Base-by-base conservation (phyloP, 1,140 invertebrate genomes). In the Diachasmimorpha longicaudata region DNA sequence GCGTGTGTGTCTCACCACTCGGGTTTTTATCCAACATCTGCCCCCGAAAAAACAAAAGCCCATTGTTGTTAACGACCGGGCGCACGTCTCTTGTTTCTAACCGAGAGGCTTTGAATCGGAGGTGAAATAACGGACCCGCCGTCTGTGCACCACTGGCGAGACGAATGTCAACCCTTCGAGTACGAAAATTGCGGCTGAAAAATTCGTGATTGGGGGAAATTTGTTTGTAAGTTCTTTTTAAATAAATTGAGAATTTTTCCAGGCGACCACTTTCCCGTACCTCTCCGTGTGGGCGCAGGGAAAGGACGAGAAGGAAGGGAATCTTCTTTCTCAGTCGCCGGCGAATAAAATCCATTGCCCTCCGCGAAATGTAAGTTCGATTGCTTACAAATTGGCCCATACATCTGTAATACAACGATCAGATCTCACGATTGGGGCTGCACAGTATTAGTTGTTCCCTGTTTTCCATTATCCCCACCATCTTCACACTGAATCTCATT, bases 31-130 rank as follows among this genome's bases (percentile, higher is more conserved):
- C 84, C 83, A 88, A 89, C 88, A 89, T 89, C 88, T 89, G 88
- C 86, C 87, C 84, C 86, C 87, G 87, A 89, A 89, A 89, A 89
- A 89, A 89, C 87, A 89, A 89, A 89, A 88, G 87, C 85, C 88
- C 78, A 88, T 89, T 89, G 88, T 89, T 84, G 84, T 85, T 89
- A 89, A 89, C 86, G 86, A 89, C 88, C 87, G 87, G 86, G 83
- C 87, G 85, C 83, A 4, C 86, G 87, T 89, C 88, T 89, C 88
- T 89, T 87, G 87, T 89, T 89, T 89, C 88, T 89, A 88, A 87
- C 83, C 86, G 86, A 88, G 86, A 85, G 88, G 85, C 87, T 89
- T 89, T 89, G 79, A 89, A 88, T 89, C 87, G 87, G 88, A 89
- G 87, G 87, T 83, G 88, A 86, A 86, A 86, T 89, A 89, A 89